These are phyloP conservation scores for Chinchilla lanigera DNA, from an alignment of 2,113 vertebrate genomes.

Conservation along the genomic window DNA sequence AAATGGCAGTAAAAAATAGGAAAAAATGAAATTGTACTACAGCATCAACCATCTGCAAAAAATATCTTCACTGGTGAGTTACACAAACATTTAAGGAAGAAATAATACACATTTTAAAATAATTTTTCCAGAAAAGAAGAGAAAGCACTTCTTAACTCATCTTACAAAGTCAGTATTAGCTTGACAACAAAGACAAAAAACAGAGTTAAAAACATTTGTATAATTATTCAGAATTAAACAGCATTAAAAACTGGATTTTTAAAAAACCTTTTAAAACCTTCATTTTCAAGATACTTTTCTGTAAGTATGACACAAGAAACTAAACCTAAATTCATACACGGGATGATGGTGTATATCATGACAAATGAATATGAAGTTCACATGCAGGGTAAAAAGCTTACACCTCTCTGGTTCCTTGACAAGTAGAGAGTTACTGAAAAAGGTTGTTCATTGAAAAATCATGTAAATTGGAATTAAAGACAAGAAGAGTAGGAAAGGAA, in stretches of 20 bases:
- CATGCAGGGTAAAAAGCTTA: not conserved
- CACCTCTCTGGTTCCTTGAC: not conserved
- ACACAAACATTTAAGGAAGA: not conserved
- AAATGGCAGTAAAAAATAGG: not conserved
- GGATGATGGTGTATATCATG: not conserved
- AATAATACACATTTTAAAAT: not conserved
- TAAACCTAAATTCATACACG: not conserved
- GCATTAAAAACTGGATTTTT: not conserved
- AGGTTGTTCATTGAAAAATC: not conserved
- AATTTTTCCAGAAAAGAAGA: not conserved
- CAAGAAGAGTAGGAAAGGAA: not conserved
- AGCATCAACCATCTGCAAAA: not conserved
- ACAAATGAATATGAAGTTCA: not conserved
- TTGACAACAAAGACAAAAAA: not conserved
- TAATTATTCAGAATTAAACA: not conserved
- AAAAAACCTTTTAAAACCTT: not conserved
- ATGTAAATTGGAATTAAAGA: not conserved
- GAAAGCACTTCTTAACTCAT: not conserved
- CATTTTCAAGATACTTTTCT: not conserved
- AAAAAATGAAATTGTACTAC: not conserved
- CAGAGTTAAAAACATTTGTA: not conserved
- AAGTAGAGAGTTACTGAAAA: not conserved
- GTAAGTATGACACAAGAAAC: not conserved
- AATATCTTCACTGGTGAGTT: not conserved
- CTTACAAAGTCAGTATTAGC: not conserved